Conservation (phyloP, 2,797 vertebrate species). For the Thamnophis elegans region DNA sequence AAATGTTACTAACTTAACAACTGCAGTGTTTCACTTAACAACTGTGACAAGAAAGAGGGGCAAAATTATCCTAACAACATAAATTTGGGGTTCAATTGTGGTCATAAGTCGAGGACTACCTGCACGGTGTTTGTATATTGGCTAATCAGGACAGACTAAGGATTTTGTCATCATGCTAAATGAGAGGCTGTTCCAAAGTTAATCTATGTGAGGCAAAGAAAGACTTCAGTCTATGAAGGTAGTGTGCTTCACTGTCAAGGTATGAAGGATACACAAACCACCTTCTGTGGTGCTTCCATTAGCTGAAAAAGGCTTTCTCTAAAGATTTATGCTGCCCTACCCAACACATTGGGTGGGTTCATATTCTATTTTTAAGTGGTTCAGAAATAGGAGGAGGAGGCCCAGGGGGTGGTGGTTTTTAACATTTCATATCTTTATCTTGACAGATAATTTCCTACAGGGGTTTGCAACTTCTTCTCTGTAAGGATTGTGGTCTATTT, state of each 20-base stretch:
- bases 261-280: background rate
- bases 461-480: background rate
- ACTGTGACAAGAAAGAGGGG: background rate
- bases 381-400: background rate
- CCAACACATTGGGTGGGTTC: background rate
- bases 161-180: background rate
- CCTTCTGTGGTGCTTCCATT: background rate
- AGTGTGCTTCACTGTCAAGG: background rate
- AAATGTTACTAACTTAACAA: too few species aligned
- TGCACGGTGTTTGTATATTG: background rate
- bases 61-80: background rate
- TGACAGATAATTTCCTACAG: background rate
- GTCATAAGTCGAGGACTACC: background rate
- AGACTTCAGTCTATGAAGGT: background rate
- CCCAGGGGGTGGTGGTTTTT: fast-evolving
- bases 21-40: too few species aligned
- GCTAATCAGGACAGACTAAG: background rate
- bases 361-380: background rate
- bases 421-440: background rate
- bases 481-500: background rate
- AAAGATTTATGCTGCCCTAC: background rate
- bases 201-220: background rate
- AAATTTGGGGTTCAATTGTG: background rate
- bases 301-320: background rate
- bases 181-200: background rate